Evolutionary conservation across 2,797 vertebrate genomes (phyloP), one percentile per base, ranked within the genome.

Genomic region (Chaunax sp.): DNA sequence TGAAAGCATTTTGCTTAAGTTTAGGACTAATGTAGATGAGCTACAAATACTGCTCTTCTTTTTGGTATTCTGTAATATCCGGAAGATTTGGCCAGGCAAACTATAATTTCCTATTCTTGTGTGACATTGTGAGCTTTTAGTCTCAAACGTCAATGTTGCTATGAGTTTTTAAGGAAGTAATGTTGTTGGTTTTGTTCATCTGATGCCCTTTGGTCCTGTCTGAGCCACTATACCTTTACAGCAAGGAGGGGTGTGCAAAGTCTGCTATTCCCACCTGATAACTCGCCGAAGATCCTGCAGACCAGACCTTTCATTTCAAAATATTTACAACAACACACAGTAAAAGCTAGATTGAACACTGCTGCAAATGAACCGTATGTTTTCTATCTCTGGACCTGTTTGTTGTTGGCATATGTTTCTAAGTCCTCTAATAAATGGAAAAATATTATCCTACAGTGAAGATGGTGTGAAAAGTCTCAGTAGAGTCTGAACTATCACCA

Each of bases 191-290:
- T 33, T 14, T 23, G 45, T 43, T 23, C 16, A 45, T 37, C 19
- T 26, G 26, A 10, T 78, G 74, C 65, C 47, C 77, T 84, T 82
- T 83, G 73, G 37, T 64, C 75, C 14, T 33, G 44, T 35, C 33
- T 35, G 33, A 35, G 33, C 33, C 33, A 35, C 54, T 54, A 43
- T 43, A 33, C 28, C 18, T 25, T 41, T 9, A 69, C 28, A 60
- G 45, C 51, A 51, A 38, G n/a, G 33, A 19, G 9, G 33, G 2
- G 40, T 50, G 63, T 64, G 51, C 19, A 65, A 73, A 52, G 58
- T 67, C 63, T 67, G 69, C 49, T 25, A 38, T 50, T 30, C 45
- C 4, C 60, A 16, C 2, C 15, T 68, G 20, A 66, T 40, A 40
- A 50, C 51, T 73, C 56, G 57, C 45, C n/a, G 26, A 5, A 38